Base-by-base conservation (phyloP, 2,888 invertebrate species). In the Drosophila fulvimacula region DNA sequence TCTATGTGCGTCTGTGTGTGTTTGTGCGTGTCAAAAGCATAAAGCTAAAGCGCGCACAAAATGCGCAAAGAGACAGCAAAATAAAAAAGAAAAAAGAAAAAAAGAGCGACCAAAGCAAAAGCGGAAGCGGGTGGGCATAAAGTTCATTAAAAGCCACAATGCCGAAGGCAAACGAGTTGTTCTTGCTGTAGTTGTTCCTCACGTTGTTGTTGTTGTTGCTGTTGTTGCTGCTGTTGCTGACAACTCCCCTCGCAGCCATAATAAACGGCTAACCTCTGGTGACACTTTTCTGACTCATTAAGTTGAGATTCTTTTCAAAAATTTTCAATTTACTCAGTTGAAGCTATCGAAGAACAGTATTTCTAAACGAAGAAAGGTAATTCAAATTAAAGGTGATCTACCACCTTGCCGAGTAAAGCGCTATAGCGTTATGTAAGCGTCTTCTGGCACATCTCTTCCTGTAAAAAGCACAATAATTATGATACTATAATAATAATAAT, bases 101-200 rank as follows among this genome's bases (percentile, higher is more conserved):
- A 41, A 57, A 59, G 53, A 67, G 24, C 76, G 58, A 59, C 41
- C 46, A 53, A 42, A 21, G 39, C 15, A 4, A 11, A 32, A 32
- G 51, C 24, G 30, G 57, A 9, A 53, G 46, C 55, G 44, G 56
- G 42, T 64, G 71, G 67, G 89, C 79, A 80, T 65, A 82, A 84
- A 89, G 81, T 82, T 89, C 82, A 89, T 90, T 89, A 88, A 82
- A 82, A 88, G 76, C 80, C 88, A 84, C 73, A 77, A 65, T 68
- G 65, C 60, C 61, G 66, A 64, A 69, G 56, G 68, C 67, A 73
- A 72, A 73, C 63, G 58, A 68, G 81, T 67, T 69, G 42, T 56
- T 52, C 51, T 41, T n/a, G 55, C 24, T 46, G 51, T 41, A n/a
- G 36, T 51, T 24, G 21, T 24, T 19, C 13, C 3, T 2, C 17